phyloP scores from a whole-genome alignment of 2,113 vertebrate species.

The Donacobius atricapilla region DNA sequence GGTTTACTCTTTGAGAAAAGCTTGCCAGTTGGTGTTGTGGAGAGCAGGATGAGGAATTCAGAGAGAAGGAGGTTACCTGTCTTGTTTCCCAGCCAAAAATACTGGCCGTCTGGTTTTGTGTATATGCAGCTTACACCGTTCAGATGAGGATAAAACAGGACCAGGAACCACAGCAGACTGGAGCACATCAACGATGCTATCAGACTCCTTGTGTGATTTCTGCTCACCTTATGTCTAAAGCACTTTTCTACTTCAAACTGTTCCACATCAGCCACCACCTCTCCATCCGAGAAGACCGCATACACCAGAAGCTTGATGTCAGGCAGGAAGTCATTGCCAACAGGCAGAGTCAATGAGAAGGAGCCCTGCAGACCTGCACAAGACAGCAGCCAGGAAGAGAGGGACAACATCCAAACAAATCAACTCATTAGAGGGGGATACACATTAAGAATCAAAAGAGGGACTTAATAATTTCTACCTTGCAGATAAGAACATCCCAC shows the following conservation, averaged over 20 bases:
- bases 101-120: background rate
- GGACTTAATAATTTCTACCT: background rate
- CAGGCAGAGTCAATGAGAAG: constrained; percentile 25
- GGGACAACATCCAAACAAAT: background rate
- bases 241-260: constrained; percentile 32
- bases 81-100: background rate
- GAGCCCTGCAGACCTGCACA: constrained; percentile 46
- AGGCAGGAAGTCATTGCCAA: constrained; percentile 23
- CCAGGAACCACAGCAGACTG: background rate
- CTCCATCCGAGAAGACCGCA: constrained; percentile 36
- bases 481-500: background rate
- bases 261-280: constrained; percentile 53
- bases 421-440: background rate
- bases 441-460: background rate
- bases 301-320: constrained; percentile 35
- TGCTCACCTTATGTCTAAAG: constrained; percentile 49
- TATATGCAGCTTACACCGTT: background rate
- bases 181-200: background rate
- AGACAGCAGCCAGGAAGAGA: background rate
- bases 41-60: background rate
- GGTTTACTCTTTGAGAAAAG: background rate
- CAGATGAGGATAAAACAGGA: background rate
- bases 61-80: background rate
- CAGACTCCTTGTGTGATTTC: background rate
- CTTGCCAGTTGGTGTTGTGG: background rate